Conservation (phyloP, 2,797 vertebrate genomes). For the Urosaurus nigricauda region DNA sequence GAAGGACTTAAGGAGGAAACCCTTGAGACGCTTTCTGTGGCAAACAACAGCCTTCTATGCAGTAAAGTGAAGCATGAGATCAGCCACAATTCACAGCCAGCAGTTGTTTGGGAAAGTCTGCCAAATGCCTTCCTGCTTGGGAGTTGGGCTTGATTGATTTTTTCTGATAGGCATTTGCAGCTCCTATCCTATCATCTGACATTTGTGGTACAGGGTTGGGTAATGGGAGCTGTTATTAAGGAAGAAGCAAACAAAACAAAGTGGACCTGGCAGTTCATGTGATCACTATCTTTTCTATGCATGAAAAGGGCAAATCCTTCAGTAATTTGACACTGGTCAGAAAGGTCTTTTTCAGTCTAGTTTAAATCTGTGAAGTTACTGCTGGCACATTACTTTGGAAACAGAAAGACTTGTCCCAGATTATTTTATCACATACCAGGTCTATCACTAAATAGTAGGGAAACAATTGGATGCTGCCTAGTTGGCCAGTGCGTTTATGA, state of each 20-base stretch:
- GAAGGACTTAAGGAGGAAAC: conserved; percentile 60
- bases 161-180: conserved; percentile 11
- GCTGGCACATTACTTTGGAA: not conserved
- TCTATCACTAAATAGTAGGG: not conserved
- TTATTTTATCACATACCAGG: not conserved
- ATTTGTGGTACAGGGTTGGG: not conserved
- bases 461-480: not conserved
- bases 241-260: conserved; percentile 10
- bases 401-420: not conserved
- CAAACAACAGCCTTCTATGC: conserved; percentile 62
- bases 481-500: not conserved
- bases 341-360: not conserved
- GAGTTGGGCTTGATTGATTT: conserved; percentile 10
- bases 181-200: conserved; percentile 17
- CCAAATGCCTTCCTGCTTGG: not conserved
- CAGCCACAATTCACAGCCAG: conserved; percentile 36
- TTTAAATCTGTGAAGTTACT: not conserved
- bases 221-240: not conserved
- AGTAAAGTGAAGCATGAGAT: conserved; percentile 59
- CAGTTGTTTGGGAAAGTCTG: conserved; percentile 44
- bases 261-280: not conserved
- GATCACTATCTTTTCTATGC: conserved; percentile 33
- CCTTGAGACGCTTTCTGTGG: conserved; percentile 63
- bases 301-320: conserved; percentile 29
- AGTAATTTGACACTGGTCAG: conserved; percentile 2